Evolutionary conservation across 2,888 invertebrate genomes (phyloP).

Genomic region (Microctonus brassicae): DNA sequence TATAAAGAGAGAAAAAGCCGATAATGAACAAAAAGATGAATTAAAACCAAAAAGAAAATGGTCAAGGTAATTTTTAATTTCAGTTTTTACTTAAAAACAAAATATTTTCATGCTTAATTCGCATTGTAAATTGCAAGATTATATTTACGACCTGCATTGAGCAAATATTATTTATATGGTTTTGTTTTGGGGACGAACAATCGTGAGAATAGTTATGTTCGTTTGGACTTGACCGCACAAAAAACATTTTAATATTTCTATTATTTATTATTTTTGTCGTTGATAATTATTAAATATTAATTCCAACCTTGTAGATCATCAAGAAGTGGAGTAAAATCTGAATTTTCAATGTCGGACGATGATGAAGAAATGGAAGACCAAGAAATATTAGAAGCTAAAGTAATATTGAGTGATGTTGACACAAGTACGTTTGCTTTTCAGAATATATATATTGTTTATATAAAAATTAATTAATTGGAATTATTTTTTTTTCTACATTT

Average conservation of each 20-base stretch:
- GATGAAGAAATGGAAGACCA: constrained; percentile 69
- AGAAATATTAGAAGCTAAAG: constrained; percentile 71
- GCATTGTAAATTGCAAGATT: constrained; percentile 57
- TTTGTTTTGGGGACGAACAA: constrained; percentile 43
- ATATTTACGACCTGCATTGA: constrained; percentile 64
- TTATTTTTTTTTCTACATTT: not conserved
- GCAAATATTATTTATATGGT: constrained; percentile 57
- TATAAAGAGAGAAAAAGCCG: constrained; percentile 58
- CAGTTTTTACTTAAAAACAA: not conserved
- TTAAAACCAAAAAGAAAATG: constrained; percentile 67
- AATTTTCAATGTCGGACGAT: constrained; percentile 57
- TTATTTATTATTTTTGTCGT: constrained; percentile 8
- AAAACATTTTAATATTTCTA: constrained; percentile 20
- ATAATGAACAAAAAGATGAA: constrained; percentile 58
- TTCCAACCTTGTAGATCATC: constrained; percentile 56
- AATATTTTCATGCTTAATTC: constrained; percentile 63
- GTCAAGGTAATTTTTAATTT: constrained; percentile 55
- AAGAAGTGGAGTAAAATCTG: constrained; percentile 57
- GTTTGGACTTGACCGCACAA: constrained; percentile 64
- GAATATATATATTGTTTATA: constrained; percentile 16
- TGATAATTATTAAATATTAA: not conserved
- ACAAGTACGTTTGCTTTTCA: too few relatives aligned
- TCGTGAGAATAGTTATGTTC: constrained; percentile 52
- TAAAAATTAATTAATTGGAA: not conserved
- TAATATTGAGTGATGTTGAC: constrained; percentile 70